Conservation (phyloP, 2,113 vertebrate genomes). For the Osmerus mordax region DNA sequence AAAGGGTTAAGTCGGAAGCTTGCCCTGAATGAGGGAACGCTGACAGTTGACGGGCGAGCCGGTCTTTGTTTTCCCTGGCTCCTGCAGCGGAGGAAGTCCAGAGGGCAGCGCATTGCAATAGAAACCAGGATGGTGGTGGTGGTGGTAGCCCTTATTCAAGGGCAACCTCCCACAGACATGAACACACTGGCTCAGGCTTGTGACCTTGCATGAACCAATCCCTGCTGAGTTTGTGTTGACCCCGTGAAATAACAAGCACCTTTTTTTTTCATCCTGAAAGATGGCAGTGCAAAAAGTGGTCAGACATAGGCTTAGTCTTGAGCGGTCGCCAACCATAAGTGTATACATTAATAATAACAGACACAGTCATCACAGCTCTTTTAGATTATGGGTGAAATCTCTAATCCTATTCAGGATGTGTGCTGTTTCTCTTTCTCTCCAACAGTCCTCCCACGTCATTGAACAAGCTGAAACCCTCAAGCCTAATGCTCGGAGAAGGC, state of each 20-base stretch:
- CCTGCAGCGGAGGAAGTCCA: background rate
- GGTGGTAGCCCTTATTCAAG: background rate
- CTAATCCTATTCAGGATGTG: background rate
- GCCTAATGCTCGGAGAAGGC: background rate
- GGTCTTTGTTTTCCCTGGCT: constrained; percentile 36
- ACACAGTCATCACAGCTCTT: background rate
- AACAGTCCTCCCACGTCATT: background rate
- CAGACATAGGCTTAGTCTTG: background rate
- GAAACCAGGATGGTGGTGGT: too few relatives aligned
- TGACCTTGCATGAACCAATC: background rate
- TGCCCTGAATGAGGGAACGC: constrained; percentile 29
- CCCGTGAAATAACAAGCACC: background rate
- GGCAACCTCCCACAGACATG: background rate
- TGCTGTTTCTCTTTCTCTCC: background rate
- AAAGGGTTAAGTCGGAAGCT: constrained; percentile 48
- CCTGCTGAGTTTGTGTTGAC: background rate
- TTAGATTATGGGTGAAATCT: background rate
- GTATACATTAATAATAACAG: background rate
- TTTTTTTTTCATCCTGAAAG: background rate
- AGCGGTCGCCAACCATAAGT: background rate
- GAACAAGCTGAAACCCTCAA: background rate
- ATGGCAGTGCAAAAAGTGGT: background rate
- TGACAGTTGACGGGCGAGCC: constrained; percentile 21
- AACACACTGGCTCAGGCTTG: background rate
- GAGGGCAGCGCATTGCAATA: too few relatives aligned